Conservation (phyloP, 2,113 vertebrate genomes). For the Chaetodon trifascialis region DNA sequence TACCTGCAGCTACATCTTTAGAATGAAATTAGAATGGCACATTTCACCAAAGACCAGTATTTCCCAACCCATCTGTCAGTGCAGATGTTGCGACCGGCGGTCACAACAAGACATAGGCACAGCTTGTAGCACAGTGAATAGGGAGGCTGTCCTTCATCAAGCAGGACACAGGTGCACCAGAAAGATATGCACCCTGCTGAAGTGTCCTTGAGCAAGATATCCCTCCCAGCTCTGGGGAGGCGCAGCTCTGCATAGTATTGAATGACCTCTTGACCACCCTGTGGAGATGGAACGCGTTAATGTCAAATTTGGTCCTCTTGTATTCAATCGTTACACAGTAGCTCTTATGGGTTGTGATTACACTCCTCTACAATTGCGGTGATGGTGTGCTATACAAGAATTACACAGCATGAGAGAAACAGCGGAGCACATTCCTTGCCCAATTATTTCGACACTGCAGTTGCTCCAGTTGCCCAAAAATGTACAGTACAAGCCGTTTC, state of each 20-base stretch:
- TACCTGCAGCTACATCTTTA: conserved; percentile 1
- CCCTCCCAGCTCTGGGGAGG: neutral
- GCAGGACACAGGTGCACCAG: conserved; percentile 12
- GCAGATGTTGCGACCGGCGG: conserved; percentile 42
- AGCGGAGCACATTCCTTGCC: neutral
- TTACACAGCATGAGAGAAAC: conserved; percentile 1
- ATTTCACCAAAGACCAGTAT: conserved; percentile 37
- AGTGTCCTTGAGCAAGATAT: conserved; percentile 25
- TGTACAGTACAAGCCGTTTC: neutral
- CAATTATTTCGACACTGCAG: neutral
- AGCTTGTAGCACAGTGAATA: neutral
- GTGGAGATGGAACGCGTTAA: neutral
- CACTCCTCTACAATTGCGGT: neutral
- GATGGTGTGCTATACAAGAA: neutral
- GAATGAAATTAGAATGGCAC: conserved; percentile 2
- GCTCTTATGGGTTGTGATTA: conserved; percentile 5
- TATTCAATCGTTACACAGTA: neutral
- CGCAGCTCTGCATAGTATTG: neutral
- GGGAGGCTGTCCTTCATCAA: conserved; percentile 17
- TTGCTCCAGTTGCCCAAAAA: neutral
- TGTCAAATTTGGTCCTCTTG: neutral
- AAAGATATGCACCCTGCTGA: conserved; percentile 11
- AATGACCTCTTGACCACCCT: conserved; percentile 9
- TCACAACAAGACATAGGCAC: conserved; percentile 7
- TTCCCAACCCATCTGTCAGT: conserved; percentile 52